phyloP scores from a whole-genome alignment of 1,140 invertebrate genomes.

The Halyomorpha halys region DNA sequence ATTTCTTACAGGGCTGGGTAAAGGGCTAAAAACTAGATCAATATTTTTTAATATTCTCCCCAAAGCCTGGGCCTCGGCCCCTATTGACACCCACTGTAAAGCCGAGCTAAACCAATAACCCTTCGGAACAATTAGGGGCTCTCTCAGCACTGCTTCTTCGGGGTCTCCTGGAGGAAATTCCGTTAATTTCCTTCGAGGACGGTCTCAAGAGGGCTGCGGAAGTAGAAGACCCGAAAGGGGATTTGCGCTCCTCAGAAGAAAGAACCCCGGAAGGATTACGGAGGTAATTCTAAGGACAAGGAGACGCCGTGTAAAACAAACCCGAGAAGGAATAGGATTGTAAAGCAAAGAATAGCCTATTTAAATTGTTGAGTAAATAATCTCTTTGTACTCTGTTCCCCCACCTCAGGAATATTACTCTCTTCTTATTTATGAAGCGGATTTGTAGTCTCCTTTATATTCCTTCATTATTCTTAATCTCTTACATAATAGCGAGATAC shows the following conservation, averaged over 20 bases:
- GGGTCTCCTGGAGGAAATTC: not conserved
- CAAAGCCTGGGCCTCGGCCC: not conserved
- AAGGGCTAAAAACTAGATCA: not conserved
- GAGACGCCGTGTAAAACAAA: not conserved
- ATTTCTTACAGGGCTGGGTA: no score
- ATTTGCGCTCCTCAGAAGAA: not conserved
- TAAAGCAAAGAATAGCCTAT: conserved; percentile 6
- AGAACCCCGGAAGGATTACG: not conserved
- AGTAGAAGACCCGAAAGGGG: not conserved
- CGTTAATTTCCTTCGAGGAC: not conserved
- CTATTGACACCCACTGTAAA: not conserved
- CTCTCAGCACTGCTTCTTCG: not conserved
- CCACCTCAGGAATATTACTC: not conserved
- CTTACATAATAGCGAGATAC: no score
- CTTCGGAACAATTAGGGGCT: conserved; percentile 1
- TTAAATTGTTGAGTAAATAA: conserved; percentile 11
- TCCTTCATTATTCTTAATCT: no score
- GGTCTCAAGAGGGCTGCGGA: not conserved
- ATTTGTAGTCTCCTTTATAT: no score
- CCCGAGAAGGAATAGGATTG: not conserved
- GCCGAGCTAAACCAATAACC: conserved; percentile 9
- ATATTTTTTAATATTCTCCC: conserved; percentile 9
- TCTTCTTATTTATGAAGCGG: no score
- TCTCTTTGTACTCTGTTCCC: not conserved
- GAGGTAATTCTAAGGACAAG: not conserved